Percentiles rank a stretch among this genome's conserved stretches.
Conservation (phyloP, 2,113 vertebrate genomes). For the Motacilla alba region DNA sequence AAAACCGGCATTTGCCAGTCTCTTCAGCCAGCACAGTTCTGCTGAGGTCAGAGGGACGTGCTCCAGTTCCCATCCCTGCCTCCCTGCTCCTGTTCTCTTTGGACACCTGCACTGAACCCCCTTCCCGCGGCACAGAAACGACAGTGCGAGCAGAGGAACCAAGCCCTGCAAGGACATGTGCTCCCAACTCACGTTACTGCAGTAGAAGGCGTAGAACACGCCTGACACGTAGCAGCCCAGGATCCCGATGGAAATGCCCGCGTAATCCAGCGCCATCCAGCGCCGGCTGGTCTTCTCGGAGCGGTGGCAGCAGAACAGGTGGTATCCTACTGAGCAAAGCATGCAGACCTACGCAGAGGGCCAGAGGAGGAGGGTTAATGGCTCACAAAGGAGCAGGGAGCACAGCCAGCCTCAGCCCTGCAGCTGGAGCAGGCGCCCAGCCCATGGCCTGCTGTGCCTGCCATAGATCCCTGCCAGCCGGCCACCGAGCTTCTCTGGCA, state of each 20-base stretch:
- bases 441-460: rapidly evolving
- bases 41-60: not conserved
- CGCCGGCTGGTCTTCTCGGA: slow-evolving; percentile 93
- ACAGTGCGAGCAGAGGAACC: not conserved
- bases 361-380: not conserved
- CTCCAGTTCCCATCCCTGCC: not conserved
- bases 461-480: not conserved
- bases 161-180: not conserved
- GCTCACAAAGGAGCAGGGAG: not conserved
- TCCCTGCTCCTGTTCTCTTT: not conserved
- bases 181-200: slow-evolving; percentile 83
- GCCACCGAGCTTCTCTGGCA: not conserved
- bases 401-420: not conserved
- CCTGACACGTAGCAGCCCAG: slow-evolving; percentile 94
- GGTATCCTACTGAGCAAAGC: slow-evolving; percentile 93
- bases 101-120: not conserved
- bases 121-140: not conserved
- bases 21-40: not conserved
- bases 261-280: slow-evolving; percentile 95
- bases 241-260: slow-evolving; percentile 91
- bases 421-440: rapidly evolving
- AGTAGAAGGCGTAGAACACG: slow-evolving; percentile 96
- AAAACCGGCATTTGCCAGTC: not conserved
- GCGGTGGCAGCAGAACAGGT: slow-evolving; percentile 93
- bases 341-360: slow-evolving; percentile 82